Evolutionary conservation across 2,888 invertebrate species (phyloP).

Genomic region (Drosophila ustulata): DNA sequence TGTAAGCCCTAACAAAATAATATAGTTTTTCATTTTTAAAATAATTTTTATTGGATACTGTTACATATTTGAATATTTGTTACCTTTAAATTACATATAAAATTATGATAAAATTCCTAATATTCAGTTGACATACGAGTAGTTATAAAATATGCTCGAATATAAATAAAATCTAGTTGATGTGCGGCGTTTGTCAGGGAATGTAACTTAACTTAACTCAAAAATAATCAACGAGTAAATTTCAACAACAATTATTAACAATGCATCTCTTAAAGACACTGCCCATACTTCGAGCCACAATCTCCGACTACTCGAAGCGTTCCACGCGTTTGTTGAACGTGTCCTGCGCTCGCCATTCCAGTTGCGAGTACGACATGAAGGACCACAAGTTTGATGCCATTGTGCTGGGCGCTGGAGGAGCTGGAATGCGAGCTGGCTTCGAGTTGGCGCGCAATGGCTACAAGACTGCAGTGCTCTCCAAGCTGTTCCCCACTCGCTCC

Average conservation of each 20-base stretch:
- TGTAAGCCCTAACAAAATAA: no score
- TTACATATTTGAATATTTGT: no score
- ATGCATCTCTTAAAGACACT: conserved; percentile 5
- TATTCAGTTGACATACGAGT: no score
- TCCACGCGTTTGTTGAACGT: conserved; percentile 16
- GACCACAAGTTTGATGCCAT: conserved; percentile 98
- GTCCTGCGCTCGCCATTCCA: conserved; percentile 86
- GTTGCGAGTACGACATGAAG: conserved; percentile 85
- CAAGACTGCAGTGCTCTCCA: conserved; percentile 96
- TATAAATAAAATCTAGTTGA: no score
- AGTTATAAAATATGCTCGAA: no score
- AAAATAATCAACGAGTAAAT: background rate
- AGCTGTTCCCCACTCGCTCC: conserved; percentile 98
- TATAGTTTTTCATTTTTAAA: no score
- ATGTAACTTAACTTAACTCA: no score
- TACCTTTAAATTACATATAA: no score
- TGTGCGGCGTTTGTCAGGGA: no score
- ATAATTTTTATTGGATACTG: no score
- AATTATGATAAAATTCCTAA: no score
- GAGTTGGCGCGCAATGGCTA: conserved; percentile 97
- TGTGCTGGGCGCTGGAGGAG: conserved; percentile 98
- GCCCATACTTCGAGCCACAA: background rate
- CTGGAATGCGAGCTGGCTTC: conserved; percentile 97
- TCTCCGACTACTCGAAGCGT: background rate
- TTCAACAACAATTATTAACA: background rate